phyloP scores from a whole-genome alignment of 2,797 vertebrate genomes.

The Characodon lateralis region DNA sequence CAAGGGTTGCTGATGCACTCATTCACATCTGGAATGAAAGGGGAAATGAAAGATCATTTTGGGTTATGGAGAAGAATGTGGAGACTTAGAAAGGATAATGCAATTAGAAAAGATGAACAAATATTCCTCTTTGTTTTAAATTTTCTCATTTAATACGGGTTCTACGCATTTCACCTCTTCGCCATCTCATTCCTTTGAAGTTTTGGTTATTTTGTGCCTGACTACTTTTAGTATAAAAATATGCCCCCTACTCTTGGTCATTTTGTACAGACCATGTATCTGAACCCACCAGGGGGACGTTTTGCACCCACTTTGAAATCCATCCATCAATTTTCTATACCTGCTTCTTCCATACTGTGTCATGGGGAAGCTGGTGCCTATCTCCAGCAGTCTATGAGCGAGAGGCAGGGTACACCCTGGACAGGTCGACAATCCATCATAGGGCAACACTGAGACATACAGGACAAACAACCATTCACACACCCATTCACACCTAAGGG shows the following conservation, averaged over 20 bases:
- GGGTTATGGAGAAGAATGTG: background rate
- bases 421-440: too few species aligned
- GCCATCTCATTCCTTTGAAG: background rate
- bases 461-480: too few species aligned
- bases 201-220: background rate
- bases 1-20: conserved; percentile 91
- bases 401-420: too few species aligned
- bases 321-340: too few species aligned
- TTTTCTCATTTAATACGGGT: background rate
- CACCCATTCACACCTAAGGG: too few species aligned
- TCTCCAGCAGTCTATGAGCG: too few species aligned
- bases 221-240: background rate
- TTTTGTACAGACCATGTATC: background rate
- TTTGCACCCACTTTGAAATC: too few species aligned
- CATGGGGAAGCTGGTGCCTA: too few species aligned
- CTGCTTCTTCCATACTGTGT: too few species aligned
- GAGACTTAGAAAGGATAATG: background rate
- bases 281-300: background rate
- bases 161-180: background rate
- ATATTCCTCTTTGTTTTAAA: background rate
- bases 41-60: background rate
- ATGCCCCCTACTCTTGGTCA: background rate
- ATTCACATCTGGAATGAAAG: conserved; percentile 85
- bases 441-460: too few species aligned
- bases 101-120: background rate